A percentile compares a stretch with the other conserved stretches of the same genome.
Conservation (phyloP, 2,113 vertebrate genomes). For the Rana temporaria region DNA sequence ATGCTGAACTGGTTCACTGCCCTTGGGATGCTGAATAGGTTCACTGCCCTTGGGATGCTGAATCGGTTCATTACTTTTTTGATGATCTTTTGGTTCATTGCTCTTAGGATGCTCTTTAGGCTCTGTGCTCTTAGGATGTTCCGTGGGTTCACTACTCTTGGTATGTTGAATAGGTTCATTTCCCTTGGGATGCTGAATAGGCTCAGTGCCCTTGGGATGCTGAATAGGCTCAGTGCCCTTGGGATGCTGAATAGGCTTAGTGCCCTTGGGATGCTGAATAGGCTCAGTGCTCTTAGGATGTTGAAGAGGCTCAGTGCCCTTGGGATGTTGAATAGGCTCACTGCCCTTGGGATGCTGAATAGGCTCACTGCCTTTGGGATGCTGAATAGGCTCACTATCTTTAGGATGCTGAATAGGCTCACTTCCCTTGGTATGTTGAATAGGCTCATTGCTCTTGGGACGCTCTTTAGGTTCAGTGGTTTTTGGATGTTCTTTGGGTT, state of each 20-base stretch:
- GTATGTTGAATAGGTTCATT: background rate
- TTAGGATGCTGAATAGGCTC: background rate
- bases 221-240: background rate
- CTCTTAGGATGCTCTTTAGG: background rate
- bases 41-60: background rate
- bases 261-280: background rate
- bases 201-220: background rate
- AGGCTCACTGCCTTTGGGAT: background rate
- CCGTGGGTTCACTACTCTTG: background rate
- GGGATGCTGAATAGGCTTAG: background rate
- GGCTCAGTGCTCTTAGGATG: background rate
- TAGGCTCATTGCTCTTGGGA: background rate
- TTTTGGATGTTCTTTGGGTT: background rate
- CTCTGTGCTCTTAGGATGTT: background rate
- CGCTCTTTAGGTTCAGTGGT: background rate
- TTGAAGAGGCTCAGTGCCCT: background rate
- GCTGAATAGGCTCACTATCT: background rate
- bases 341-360: background rate
- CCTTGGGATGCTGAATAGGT: background rate
- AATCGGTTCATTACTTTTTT: background rate
- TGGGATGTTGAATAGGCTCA: background rate
- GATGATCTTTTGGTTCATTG: background rate
- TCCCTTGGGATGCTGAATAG: background rate
- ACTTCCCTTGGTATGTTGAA: background rate
- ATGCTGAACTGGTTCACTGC: background rate